phyloP scores from a whole-genome alignment of 2,113 vertebrate genomes.

The Paratilapia polleni region DNA sequence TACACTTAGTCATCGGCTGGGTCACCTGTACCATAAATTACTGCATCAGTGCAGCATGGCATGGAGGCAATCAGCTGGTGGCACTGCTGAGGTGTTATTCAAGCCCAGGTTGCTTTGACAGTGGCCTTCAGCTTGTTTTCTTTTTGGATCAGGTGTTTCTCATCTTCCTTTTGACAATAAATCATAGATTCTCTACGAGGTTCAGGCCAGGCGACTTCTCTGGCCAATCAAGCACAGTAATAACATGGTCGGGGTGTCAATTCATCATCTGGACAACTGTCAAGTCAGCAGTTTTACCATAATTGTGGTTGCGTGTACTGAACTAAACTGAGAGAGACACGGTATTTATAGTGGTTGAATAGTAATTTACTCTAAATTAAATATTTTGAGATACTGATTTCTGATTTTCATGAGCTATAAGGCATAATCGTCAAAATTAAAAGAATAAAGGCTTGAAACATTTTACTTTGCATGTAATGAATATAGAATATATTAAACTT shows the following conservation, averaged over 20 bases:
- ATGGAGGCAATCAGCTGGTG: too few relatives aligned
- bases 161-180: not conserved
- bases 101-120: not conserved
- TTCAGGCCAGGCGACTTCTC: accelerated
- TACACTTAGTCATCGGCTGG: not conserved
- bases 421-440: too few relatives aligned
- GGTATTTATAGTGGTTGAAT: not conserved
- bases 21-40: too few relatives aligned
- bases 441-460: not conserved
- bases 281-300: not conserved
- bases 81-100: not conserved
- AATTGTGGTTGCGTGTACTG: not conserved
- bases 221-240: not conserved
- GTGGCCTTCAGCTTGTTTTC: not conserved
- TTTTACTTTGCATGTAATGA: not conserved
- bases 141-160: not conserved
- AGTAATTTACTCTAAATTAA: not conserved
- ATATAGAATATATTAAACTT: not conserved
- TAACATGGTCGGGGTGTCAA: not conserved
- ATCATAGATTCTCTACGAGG: accelerated
- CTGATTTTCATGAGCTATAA: not conserved
- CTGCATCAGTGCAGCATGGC: not conserved
- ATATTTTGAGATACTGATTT: not conserved
- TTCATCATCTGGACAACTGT: not conserved
- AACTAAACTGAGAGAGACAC: not conserved